Evolutionary conservation across 2,113 vertebrate genomes (phyloP).

Genomic region (Sinocyclocheilus maitianheensis): DNA sequence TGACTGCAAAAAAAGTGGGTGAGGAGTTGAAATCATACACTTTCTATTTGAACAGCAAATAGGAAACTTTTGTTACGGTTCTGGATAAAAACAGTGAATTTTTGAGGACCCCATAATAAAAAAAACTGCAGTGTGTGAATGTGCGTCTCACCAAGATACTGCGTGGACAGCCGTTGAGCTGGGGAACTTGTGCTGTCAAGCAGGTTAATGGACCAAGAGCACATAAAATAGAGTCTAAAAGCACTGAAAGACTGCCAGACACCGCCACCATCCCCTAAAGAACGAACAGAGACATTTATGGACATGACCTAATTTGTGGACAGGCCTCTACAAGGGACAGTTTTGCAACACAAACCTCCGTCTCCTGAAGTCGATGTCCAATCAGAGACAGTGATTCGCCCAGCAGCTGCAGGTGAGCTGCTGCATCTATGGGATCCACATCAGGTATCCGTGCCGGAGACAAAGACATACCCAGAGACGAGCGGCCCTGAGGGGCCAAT

Average conservation of each 20-base stretch:
- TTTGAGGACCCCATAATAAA: too few species aligned
- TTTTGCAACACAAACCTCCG: constrained; percentile 78
- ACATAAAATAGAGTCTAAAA: constrained; percentile 95
- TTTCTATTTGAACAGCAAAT: background rate
- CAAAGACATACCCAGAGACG: constrained; percentile 78
- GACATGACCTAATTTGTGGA: background rate
- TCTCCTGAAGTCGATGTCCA: constrained; percentile 95
- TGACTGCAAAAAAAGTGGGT: constrained; percentile 74
- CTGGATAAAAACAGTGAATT: background rate
- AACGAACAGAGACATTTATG: constrained; percentile 33
- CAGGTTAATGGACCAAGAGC: constrained; percentile 91
- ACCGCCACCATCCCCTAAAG: constrained; percentile 95
- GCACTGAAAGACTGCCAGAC: constrained; percentile 94
- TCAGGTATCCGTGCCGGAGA: constrained; percentile 90
- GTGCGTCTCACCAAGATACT: constrained; percentile 85
- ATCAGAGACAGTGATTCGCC: constrained; percentile 96
- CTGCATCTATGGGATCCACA: constrained; percentile 93
- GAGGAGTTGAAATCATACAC: constrained; percentile 40
- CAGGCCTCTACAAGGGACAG: background rate
- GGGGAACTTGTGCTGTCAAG: constrained; percentile 92
- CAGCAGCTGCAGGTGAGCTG: constrained; percentile 93
- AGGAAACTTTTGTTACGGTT: background rate
- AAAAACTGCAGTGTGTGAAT: background rate
- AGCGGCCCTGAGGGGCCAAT: constrained; percentile 81
- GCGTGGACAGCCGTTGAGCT: constrained; percentile 92